Evolutionary conservation across 2,797 vertebrate species (phyloP), one percentile per base, ranked within the genome.

Genomic region (Trichosurus vulpecula): DNA sequence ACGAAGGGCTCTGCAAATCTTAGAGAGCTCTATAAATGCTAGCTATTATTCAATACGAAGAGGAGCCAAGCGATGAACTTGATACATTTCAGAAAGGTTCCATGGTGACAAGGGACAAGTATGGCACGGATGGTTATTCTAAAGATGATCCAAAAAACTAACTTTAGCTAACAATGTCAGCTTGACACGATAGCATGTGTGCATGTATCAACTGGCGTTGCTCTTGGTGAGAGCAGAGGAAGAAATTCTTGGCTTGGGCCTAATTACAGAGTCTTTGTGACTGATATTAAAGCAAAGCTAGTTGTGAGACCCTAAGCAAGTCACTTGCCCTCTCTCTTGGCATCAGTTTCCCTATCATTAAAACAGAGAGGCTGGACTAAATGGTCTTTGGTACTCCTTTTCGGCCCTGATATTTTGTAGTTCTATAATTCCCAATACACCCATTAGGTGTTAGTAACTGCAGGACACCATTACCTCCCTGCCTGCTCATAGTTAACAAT

Each of bases 371-470:
- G 9, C 22, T 47, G 41, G 74, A 87, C 41, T 87, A 47, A 51
- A 87, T 47, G 22, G 22, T 87, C 25, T 51, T 51, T 87, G 74
- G 87, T 10, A 12, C 51, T 19, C 10, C 25, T 87, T 87, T 87
- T 22, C 9, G 9, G 41, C 25, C 2, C 25, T 27, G 74, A 51
- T 51, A 87, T 87, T 87, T 87, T 87, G 41, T 87, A 87, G 2
- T 51, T 87, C 41, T 27, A 27, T 96, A 81, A 92, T 13, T 90
- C 52, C 51, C 92, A 94, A 96, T 58, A 53, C 35, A 96, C 30
- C 56, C 54, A 92, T 93, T 53, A 96, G 81, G 94, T 90, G 81
- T 94, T 12, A 74, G 87, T 94, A 94, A 94, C 89, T 91, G 93
- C 66, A 96, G 94, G 96, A 91, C 53, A 91, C 54, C 29, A 93